Base-by-base conservation (phyloP, 2,888 invertebrate species). In the Spicauda simplicius region DNA sequence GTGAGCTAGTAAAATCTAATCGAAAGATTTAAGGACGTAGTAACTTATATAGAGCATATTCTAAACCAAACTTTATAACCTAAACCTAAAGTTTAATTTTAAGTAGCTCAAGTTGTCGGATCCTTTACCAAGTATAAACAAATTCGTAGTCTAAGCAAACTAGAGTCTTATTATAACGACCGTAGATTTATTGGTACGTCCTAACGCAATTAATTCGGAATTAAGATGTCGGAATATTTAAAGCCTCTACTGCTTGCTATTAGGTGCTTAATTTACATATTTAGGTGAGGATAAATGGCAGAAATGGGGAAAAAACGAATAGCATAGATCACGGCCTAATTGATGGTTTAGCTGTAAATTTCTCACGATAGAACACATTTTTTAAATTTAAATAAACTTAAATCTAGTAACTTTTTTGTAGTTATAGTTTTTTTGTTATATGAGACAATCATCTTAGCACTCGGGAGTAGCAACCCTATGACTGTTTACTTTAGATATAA, bases 101-200 rank as follows among this genome's bases (percentile, higher is more conserved):
- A 54, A n/a, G 37, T 55, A 41, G 2, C 20, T 0, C 2, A 3
- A 25, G n/a, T 19, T 33, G 19, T 48, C 48, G 52, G 50, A 57
- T 41, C 52, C 33, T 66, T 60, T 45, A 50, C 37, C 60, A n/a
- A 59, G 64, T 50, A 65, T 62, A 61, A 67, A 67, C 61, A 63
- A 58, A 58, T 68, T 64, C 33, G 61, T 55, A 60, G 63, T 74
- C 77, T 86, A 83, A 87, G 86, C 85, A 87, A 87, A 87, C 83
- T 86, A 77, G 80, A 80, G 80, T 79, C 78, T 83, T 82, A 80
- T 82, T 83, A 83, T 85, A 87, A 83, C 79, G 79, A 82, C 82
- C 72, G 80, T 79, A 80, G 81, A 88, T 89, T 87, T 87, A 89
- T 88, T 85, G 81, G 81, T 81, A 85, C 83, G 83, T 85, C 81